Base-by-base conservation (phyloP, 2,797 vertebrate genomes). In the Clamator glandarius region DNA sequence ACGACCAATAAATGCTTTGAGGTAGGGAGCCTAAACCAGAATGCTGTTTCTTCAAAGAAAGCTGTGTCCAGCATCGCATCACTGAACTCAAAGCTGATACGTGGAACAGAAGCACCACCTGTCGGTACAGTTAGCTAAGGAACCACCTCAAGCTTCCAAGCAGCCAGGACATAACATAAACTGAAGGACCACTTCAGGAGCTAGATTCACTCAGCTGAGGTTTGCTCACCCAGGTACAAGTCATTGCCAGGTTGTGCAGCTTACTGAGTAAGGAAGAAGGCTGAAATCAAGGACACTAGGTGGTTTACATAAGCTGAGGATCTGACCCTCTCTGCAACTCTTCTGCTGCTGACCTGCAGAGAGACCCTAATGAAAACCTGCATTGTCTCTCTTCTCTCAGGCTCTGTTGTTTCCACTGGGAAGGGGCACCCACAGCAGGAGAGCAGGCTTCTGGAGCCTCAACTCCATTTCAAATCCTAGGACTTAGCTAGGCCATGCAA, bases 91-190 rank as follows among this genome's bases (percentile, higher is more conserved):
- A 69, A 59, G 28, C 39, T 5, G 59, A 9, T 33, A 77, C 51
- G 29, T 64, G 35, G 59, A 90, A 46, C 77, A 69, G 36, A 59
- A 94, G 92, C 92, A 89, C 83, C 80, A 88, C 46, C 93, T 95
- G 69, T 54, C 0, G 77, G 80, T 54, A 19, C 7, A 48, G 41
- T 64, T 67, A 69, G 61, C 77, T 23, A 33, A 48, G 61, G 57
- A 82, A 50, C 39, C 31, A 59, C 31, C 31, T 84, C 15, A 12
- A 4, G 18, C 33, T 81, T 86, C 68, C 63, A 54, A 83, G 42
- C 10, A 23, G 54, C 52, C 8, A 25, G n/a, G 31, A 64, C 25
- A 41, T 14, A 1, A 20, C 12, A 33, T 7, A 54, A 87, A 36
- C 24, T n/a, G 41, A 44, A 59, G 66, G 46, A 63, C 28, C 15